These are phyloP conservation scores for Psilopogon haemacephalus DNA, from an alignment of 2,113 vertebrate genomes.

Conservation along the genomic window DNA sequence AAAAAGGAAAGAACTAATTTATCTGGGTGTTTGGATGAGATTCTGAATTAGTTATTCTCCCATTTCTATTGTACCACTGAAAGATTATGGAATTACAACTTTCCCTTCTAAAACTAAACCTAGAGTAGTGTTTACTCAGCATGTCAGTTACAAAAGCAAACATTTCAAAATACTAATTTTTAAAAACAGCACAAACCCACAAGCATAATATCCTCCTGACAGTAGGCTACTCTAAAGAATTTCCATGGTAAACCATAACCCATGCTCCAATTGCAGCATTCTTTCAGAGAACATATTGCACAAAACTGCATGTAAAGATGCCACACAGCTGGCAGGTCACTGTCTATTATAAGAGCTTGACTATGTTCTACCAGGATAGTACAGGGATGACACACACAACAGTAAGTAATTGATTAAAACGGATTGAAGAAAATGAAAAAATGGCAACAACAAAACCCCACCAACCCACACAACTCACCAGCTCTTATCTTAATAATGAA, in stretches of 20 bases:
- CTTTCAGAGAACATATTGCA: constrained; percentile 1
- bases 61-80: not conserved
- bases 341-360: not conserved
- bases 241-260: not conserved
- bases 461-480: not conserved
- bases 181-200: not conserved
- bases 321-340: not conserved
- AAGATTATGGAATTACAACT: not conserved
- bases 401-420: not conserved
- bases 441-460: too few species aligned
- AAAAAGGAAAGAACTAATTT: not conserved
- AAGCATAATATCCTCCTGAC: not conserved
- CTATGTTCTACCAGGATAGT: not conserved
- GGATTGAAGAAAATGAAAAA: not conserved
- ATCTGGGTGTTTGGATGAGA: not conserved
- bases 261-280: not conserved
- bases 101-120: not conserved
- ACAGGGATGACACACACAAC: not conserved
- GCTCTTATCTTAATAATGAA: not conserved
- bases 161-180: not conserved
- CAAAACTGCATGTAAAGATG: not conserved
- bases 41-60: not conserved
- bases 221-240: not conserved
- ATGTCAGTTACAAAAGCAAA: not conserved
- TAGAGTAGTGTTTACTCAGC: not conserved